Conservation (phyloP, 2,113 vertebrate genomes). For the Chamaetylas fuelleborni region DNA sequence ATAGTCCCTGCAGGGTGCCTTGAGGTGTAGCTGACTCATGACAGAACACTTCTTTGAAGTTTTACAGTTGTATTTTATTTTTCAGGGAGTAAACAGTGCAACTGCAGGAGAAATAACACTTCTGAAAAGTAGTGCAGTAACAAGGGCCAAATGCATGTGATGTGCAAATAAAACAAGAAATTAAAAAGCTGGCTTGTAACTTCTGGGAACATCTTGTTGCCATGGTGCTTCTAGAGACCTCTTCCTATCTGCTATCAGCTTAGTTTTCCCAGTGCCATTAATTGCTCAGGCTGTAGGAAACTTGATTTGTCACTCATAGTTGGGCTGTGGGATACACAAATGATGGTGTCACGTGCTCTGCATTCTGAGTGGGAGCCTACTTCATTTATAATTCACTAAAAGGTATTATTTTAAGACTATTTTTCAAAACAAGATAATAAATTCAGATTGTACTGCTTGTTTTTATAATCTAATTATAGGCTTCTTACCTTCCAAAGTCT, state of each 20-base stretch:
- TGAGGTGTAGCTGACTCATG: background rate
- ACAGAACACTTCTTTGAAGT: background rate
- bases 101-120: background rate
- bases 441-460: background rate
- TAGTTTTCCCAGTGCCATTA: background rate
- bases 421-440: background rate
- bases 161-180: background rate
- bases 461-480: background rate
- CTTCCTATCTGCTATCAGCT: background rate
- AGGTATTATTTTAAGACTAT: background rate
- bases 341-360: accelerated
- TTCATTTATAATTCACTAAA: background rate
- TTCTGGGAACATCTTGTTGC: background rate
- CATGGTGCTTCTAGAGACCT: background rate
- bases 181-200: background rate
- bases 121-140: background rate
- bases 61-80: background rate
- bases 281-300: background rate
- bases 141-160: background rate
- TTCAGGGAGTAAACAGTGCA: background rate
- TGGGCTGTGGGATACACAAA: background rate
- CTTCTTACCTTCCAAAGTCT: background rate
- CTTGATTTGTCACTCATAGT: background rate
- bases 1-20: background rate
- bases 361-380: background rate